phyloP scores from a whole-genome alignment of 2,113 vertebrate species.

The Acinonyx jubatus region DNA sequence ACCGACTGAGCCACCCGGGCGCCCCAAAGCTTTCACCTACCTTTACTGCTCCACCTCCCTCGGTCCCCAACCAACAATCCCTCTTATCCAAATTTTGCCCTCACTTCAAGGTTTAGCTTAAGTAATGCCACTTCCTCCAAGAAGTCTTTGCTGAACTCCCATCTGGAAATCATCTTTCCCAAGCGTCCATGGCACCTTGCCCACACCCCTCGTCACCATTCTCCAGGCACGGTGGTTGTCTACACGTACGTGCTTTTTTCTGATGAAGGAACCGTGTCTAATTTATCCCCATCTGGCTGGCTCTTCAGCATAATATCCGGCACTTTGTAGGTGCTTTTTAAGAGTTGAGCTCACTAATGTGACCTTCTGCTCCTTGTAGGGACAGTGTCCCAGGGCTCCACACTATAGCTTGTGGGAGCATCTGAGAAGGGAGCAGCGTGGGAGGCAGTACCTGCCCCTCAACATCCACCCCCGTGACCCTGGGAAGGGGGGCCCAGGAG shows the following conservation, averaged over 20 bases:
- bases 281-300: not conserved
- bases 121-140: not conserved
- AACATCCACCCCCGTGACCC: not conserved
- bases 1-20: no score
- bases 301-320: not conserved
- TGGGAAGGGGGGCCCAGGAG: not conserved
- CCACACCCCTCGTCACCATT: not conserved
- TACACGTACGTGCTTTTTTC: not conserved
- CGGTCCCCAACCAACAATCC: not conserved
- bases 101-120: not conserved
- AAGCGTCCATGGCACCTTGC: accelerated
- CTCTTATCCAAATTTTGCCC: not conserved
- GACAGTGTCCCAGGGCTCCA: not conserved
- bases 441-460: not conserved
- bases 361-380: not conserved
- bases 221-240: not conserved
- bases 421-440: not conserved
- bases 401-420: not conserved
- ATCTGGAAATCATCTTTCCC: not conserved
- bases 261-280: not conserved
- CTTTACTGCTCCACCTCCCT: not conserved
- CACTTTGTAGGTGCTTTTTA: not conserved
- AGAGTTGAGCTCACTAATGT: not conserved
- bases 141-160: not conserved
- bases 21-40: not conserved